phyloP scores from a whole-genome alignment of 2,888 invertebrate genomes.

The Sturmia bella region DNA sequence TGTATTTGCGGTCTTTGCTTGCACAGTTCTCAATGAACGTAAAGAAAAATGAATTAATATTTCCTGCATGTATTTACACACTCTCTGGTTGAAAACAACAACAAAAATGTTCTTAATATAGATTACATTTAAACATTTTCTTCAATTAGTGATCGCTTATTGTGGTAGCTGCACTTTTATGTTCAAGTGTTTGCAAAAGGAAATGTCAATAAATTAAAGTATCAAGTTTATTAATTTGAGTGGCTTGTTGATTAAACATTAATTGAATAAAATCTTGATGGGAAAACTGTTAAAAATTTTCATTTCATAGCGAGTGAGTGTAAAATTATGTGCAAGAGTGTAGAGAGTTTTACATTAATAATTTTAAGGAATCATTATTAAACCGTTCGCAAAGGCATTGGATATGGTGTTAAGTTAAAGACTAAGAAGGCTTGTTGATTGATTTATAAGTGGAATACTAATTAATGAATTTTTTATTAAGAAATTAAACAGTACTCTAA shows the following conservation, averaged over 20 bases:
- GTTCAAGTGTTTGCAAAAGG: slow-evolving; percentile 39
- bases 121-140: neutral
- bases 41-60: slow-evolving; percentile 57
- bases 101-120: slow-evolving; percentile 14
- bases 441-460: too few relatives aligned
- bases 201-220: slow-evolving; percentile 36
- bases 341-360: neutral
- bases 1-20: neutral
- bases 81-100: neutral
- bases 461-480: too few relatives aligned
- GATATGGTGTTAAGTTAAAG: slow-evolving; percentile 19
- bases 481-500: too few relatives aligned
- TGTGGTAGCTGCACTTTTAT: slow-evolving; percentile 22
- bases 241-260: slow-evolving; percentile 29
- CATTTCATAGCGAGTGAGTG: neutral
- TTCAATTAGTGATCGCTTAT: neutral
- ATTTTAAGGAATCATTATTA: slow-evolving; percentile 5
- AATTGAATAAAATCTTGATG: slow-evolving; percentile 21
- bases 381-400: slow-evolving; percentile 17
- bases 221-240: slow-evolving; percentile 32
- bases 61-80: slow-evolving; percentile 45
- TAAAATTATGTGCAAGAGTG: slow-evolving; percentile 20
- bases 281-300: neutral
- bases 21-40: slow-evolving; percentile 33
- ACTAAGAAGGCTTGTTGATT: slow-evolving; percentile 7